Conservation (phyloP, 1,140 invertebrate genomes). For the Schmidtea mediterranea region DNA sequence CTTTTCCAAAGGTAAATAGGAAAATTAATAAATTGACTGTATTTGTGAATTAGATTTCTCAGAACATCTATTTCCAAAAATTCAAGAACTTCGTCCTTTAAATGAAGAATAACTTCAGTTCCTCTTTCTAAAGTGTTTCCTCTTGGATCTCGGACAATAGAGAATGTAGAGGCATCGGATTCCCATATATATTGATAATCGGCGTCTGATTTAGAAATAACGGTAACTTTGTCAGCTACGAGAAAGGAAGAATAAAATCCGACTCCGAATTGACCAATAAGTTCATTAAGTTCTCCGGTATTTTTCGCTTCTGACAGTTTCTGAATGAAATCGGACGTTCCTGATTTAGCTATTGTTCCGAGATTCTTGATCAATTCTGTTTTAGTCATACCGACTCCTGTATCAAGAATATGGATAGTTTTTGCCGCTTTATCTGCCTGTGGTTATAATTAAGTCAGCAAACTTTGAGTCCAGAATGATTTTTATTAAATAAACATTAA, state of each 20-base stretch:
- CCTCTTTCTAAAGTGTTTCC: conserved; percentile 63
- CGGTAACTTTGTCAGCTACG: conserved; percentile 24
- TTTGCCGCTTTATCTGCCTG: conserved; percentile 75
- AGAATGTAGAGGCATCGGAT: conserved; percentile 52
- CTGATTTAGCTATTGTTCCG: conserved; percentile 95
- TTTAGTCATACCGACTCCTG: conserved; percentile 91
- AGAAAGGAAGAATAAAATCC: conserved; percentile 92
- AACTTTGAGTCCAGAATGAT: too few species aligned
- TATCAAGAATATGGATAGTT: conserved; percentile 72
- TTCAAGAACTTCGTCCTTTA: conserved; percentile 87
- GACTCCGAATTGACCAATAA: conserved; percentile 63
- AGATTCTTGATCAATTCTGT: conserved; percentile 75
- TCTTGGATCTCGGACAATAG: conserved; percentile 66
- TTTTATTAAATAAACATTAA: too few species aligned
- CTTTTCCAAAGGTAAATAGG: conserved; percentile 80
- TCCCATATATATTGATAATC: conserved; percentile 82
- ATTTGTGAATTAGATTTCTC: conserved; percentile 68
- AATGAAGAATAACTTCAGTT: conserved; percentile 50
- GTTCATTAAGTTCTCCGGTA: conserved; percentile 32
- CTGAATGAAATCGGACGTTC: conserved; percentile 74
- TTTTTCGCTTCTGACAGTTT: conserved; percentile 49
- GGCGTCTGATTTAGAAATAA: conserved; percentile 84
- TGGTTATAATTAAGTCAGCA: too few species aligned
- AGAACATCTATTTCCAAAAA: conserved; percentile 78
- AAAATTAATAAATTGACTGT: conserved; percentile 98